phyloP scores from a whole-genome alignment of 2,888 invertebrate genomes.

The Eumacrocentrus americanus region DNA sequence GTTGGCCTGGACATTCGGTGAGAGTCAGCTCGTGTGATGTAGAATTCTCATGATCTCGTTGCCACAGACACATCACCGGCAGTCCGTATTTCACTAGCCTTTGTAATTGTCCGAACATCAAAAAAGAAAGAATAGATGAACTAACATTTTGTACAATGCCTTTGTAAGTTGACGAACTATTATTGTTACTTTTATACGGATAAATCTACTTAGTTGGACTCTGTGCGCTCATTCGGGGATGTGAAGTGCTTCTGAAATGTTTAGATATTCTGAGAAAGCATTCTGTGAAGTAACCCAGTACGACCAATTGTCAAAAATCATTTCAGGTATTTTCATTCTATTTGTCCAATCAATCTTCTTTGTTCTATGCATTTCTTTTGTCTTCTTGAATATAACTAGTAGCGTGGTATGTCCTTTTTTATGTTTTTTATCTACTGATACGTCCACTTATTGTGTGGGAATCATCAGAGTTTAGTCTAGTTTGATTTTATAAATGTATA shows the following conservation, averaged over 20 bases:
- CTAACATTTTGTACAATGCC: conserved; percentile 7
- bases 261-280: conserved; percentile 12
- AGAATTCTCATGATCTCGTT: neutral
- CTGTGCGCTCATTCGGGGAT: neutral
- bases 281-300: conserved; percentile 16
- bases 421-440: too few relatives aligned
- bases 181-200: too few relatives aligned
- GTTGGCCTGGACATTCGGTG: too few relatives aligned
- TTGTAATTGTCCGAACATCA: conserved; percentile 4
- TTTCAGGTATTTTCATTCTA: conserved; percentile 20
- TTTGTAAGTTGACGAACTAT: conserved; percentile 2
- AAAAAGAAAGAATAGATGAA: neutral
- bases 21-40: neutral
- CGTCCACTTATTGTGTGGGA: too few relatives aligned
- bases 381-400: too few relatives aligned
- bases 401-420: too few relatives aligned
- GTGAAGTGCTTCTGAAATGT: conserved; percentile 24
- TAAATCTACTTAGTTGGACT: neutral
- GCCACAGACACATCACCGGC: conserved; percentile 18
- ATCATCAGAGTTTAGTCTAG: neutral
- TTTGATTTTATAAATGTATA: neutral
- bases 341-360: neutral
- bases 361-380: neutral
- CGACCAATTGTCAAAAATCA: conserved; percentile 14
- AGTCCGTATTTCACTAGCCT: conserved; percentile 16